Evolutionary conservation across 2,113 vertebrate genomes (phyloP).

Genomic region (Climacteris rufus): DNA sequence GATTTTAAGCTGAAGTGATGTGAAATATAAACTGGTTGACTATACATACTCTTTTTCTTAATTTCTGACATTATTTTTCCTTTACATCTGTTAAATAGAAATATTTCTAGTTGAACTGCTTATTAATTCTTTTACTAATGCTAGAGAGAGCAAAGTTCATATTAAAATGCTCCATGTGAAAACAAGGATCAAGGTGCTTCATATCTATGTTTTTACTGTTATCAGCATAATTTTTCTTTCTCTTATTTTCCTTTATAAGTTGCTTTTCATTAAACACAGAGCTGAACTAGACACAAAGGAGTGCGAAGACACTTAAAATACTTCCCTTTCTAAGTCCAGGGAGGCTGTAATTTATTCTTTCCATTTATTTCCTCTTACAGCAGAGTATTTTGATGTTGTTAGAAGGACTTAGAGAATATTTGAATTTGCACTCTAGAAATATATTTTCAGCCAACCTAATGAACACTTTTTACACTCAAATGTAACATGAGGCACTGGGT

Average conservation of each 20-base stretch:
- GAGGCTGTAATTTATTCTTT: background rate
- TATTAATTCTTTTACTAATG: background rate
- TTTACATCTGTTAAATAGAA: background rate
- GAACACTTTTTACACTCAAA: background rate
- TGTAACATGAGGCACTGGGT: fast-evolving
- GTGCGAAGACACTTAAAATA: background rate
- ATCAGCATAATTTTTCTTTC: background rate
- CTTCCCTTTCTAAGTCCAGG: background rate
- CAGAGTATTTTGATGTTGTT: background rate
- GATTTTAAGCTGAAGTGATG: background rate
- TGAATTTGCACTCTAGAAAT: background rate
- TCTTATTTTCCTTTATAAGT: background rate
- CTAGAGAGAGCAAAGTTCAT: background rate
- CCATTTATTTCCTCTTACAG: background rate
- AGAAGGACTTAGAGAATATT: background rate
- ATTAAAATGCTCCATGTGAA: background rate
- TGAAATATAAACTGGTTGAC: background rate
- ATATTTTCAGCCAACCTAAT: background rate
- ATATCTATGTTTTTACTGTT: background rate
- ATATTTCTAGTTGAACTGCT: background rate
- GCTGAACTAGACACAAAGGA: background rate
- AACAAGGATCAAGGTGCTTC: background rate
- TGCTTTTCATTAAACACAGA: background rate
- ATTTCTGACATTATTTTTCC: background rate
- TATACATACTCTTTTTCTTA: background rate